These are phyloP conservation scores for Odontomachus brunneus DNA, from an alignment of 1,140 invertebrate species.

Conservation along the genomic window DNA sequence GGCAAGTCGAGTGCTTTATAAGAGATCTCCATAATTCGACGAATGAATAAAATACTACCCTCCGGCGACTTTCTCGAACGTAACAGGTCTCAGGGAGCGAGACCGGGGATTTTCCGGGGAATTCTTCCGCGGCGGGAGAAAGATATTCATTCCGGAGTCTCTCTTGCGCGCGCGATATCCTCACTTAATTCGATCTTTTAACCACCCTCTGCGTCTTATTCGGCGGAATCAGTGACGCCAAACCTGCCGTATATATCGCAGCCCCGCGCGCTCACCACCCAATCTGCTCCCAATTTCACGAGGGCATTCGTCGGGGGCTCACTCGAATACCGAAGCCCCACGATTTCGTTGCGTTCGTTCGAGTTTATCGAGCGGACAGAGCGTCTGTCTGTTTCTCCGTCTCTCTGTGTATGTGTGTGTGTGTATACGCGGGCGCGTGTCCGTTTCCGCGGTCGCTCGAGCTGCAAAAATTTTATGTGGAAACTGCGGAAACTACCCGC, in stretches of 20 bases:
- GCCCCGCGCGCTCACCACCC: conserved; percentile 53
- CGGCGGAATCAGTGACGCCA: conserved; percentile 40
- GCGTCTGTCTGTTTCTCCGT: conserved; percentile 30
- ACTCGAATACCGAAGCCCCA: conserved; percentile 63
- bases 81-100: neutral
- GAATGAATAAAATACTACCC: conserved; percentile 43
- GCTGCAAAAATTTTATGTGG: conserved; percentile 63
- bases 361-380: conserved; percentile 71
- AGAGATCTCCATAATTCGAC: conserved; percentile 49
- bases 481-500: conserved; percentile 44
- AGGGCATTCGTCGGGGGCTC: conserved; percentile 55
- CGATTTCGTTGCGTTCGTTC: conserved; percentile 62
- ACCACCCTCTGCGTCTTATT: conserved; percentile 56
- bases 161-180: conserved; percentile 12
- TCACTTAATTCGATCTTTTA: conserved; percentile 63
- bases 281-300: conserved; percentile 72
- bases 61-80: conserved; percentile 5
- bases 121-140: conserved; percentile 5
- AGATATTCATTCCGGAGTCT: conserved; percentile 43
- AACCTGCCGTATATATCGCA: conserved; percentile 64
- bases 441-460: conserved; percentile 46
- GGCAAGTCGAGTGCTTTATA: conserved; percentile 11
- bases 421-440: neutral
- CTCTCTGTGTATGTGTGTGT: neutral
- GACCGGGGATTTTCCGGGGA: conserved; percentile 6